Evolutionary conservation across 2,113 vertebrate species (phyloP).

Genomic region (Hirundichthys speculiger): DNA sequence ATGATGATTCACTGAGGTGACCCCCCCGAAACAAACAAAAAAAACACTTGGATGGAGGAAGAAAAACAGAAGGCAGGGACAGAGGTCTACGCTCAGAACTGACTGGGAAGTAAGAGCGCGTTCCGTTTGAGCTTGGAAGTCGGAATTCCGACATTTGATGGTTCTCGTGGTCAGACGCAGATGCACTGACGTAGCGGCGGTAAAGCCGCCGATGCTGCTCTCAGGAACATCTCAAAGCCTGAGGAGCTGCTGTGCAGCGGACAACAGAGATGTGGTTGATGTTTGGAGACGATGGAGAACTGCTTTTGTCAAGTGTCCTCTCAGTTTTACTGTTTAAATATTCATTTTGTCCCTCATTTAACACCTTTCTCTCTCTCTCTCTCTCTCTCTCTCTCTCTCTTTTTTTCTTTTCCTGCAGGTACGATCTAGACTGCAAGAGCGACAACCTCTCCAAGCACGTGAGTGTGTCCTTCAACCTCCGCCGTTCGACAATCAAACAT

Average conservation of each 20-base stretch:
- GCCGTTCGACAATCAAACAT: conserved; percentile 41
- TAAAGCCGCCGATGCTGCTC: conserved; percentile 1
- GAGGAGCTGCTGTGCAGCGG: conserved; percentile 6
- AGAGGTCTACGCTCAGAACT: too few species aligned
- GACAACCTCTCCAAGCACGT: conserved; percentile 97
- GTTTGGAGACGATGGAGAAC: conserved; percentile 4
- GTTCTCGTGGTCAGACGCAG: too few species aligned
- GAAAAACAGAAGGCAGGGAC: too few species aligned
- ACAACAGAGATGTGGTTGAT: conserved; percentile 23
- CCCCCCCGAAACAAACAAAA: too few species aligned
- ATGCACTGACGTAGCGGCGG: too few species aligned
- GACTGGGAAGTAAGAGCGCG: too few species aligned
- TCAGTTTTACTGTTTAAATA: conserved; percentile 6
- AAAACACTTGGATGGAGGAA: too few species aligned
- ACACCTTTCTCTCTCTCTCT: not conserved
- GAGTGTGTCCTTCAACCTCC: conserved; percentile 76
- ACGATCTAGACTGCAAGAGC: conserved; percentile 96
- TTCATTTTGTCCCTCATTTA: too few species aligned
- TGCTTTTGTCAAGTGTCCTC: not conserved
- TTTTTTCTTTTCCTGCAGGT: conserved; percentile 81
- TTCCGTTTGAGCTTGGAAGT: too few species aligned
- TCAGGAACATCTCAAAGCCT: not conserved
- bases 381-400: too few species aligned
- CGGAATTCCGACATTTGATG: too few species aligned
- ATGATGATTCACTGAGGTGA: too few species aligned